Evolutionary conservation across 1,140 invertebrate genomes (phyloP).

Genomic region (Calliphora vicina): DNA sequence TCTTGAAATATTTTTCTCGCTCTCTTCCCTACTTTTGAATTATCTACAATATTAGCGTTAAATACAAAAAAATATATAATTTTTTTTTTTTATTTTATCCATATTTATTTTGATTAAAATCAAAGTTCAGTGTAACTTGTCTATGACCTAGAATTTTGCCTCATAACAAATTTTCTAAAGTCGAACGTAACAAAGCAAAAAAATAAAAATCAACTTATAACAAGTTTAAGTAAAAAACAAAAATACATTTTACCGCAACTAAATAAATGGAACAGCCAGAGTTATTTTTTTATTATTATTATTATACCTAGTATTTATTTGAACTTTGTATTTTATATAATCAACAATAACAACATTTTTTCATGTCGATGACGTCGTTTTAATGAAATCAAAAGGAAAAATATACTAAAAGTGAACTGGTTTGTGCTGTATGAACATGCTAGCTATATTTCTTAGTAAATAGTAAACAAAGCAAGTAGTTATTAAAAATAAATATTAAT

Average conservation of each 20-base stretch:
- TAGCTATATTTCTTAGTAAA: too few relatives aligned
- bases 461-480: too few relatives aligned
- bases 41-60: too few relatives aligned
- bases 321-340: neutral
- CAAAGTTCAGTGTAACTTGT: conserved; percentile 16
- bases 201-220: neutral
- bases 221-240: neutral
- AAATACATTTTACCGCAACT: neutral
- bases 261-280: neutral
- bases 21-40: too few relatives aligned
- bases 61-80: too few relatives aligned
- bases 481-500: too few relatives aligned
- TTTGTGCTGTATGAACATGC: too few relatives aligned
- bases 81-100: neutral
- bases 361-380: neutral
- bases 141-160: neutral
- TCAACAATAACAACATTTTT: too few relatives aligned
- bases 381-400: neutral
- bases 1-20: too few relatives aligned
- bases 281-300: neutral
- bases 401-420: neutral
- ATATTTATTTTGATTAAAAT: neutral
- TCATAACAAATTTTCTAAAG: neutral
- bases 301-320: neutral
- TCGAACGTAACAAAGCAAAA: neutral